Conservation (phyloP, 2,888 invertebrate genomes). For the Patella caerulea region DNA sequence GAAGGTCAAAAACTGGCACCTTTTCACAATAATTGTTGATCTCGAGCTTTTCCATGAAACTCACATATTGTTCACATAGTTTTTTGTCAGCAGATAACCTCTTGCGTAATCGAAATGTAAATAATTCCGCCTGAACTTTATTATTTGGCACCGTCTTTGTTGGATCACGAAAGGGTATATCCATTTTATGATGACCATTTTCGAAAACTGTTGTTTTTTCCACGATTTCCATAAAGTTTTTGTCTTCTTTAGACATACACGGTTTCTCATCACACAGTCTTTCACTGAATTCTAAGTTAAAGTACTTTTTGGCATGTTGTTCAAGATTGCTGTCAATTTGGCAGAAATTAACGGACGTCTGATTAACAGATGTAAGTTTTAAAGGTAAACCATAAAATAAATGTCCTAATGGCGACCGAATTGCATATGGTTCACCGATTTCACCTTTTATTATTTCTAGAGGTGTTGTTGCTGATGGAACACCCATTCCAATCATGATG, state of each 20-base stretch:
- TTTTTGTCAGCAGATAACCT: conserved; percentile 17
- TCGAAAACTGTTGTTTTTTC: conserved; percentile 6
- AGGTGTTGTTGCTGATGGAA: conserved; percentile 5
- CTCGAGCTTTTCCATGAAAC: conserved; percentile 21
- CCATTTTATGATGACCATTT: conserved; percentile 24
- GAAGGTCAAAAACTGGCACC: not conserved
- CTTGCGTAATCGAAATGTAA: conserved; percentile 6
- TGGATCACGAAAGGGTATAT: conserved; percentile 24
- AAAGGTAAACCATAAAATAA: conserved; percentile 24
- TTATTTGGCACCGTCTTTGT: conserved; percentile 17
- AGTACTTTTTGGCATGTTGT: conserved; percentile 83
- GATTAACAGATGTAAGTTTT: not conserved
- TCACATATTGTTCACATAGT: conserved; percentile 19
- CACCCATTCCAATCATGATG: conserved; percentile 8
- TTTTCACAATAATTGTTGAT: conserved; percentile 29
- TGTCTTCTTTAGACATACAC: conserved; percentile 83
- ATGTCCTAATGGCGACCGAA: conserved; percentile 25
- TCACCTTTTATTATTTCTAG: conserved; percentile 6
- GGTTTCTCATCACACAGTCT: conserved; percentile 81
- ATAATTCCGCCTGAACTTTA: not conserved
- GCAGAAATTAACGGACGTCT: conserved; percentile 10
- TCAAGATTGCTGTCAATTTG: conserved; percentile 82
- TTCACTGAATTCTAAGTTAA: conserved; percentile 24
- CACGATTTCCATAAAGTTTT: conserved; percentile 16
- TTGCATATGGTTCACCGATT: conserved; percentile 27